Evolutionary conservation across 2,113 vertebrate species (phyloP), one percentile per base, ranked within the genome.

Genomic region (Spea bombifrons): DNA sequence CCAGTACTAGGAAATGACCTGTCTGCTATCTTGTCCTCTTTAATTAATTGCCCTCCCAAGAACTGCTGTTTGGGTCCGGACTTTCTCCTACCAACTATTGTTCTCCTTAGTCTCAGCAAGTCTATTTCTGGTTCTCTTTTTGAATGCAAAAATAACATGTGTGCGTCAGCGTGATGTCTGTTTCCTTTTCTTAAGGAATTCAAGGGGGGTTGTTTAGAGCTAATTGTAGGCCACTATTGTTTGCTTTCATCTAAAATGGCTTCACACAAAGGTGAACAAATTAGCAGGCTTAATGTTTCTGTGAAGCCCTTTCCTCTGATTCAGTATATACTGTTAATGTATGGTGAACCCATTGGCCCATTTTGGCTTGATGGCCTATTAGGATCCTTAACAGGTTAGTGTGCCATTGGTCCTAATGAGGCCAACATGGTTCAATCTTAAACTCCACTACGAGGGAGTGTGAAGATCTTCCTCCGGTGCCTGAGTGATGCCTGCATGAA

Each of bases 131-230:
- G 82, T 83, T 84, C 83, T 83, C 15, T 73, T 84, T 85, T 92
- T 87, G 87, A 87, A 84, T 83, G 86, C 86, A 85, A 72, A 75
- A 85, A 83, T 79, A 86, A 87, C 77, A 84, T 85, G 87, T 88
- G 92, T 95, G 92, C 92, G 92, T 95, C 93, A 95, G 89, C 89
- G 59, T 87, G 81, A 86, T 84, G 89, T 90, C 93, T 88, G 90
- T 94, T 96, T 96, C 94, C 94, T 94, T 93, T 91, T 88, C 90
- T 89, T 87, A 92, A 90, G 92, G 92, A 92, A 91, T 92, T 90
- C 91, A 85, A 89, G 88, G 88, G 84, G 86, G 92, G 94, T 53
- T 95, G 93, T 95, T 95, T 94, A 91, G 92, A 92, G 92, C 90
- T 88, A 88, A 89, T 89, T 85, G 71, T 85, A 87, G 89, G 91